phyloP scores from a whole-genome alignment of 2,113 vertebrate species.

The Neolamprologus modestus region DNA sequence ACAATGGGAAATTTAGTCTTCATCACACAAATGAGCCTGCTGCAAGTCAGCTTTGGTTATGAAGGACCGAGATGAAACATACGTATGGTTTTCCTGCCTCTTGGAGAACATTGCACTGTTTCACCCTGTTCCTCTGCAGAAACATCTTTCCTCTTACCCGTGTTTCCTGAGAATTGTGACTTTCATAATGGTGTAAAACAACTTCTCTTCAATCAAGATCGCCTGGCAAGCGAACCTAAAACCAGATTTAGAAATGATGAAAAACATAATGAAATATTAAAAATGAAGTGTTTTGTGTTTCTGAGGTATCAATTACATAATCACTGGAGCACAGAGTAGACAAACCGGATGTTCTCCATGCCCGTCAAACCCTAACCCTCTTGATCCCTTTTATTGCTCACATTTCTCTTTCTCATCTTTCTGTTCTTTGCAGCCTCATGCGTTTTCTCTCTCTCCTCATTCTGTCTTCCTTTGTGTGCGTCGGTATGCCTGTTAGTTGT shows the following conservation, averaged over 20 bases:
- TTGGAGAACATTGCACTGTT: background rate
- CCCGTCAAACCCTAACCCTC: background rate
- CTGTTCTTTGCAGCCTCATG: background rate
- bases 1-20: background rate
- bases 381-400: background rate
- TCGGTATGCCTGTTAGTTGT: constrained; percentile 49
- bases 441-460: background rate
- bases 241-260: background rate
- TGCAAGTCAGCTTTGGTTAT: background rate
- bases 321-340: background rate
- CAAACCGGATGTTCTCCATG: background rate
- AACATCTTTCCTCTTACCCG: background rate
- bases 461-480: constrained; percentile 13
- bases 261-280: background rate
- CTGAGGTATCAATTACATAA: background rate
- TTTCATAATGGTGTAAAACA: background rate
- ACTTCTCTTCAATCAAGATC: background rate
- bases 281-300: background rate
- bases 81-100: background rate
- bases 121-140: background rate
- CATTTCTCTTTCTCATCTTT: constrained; percentile 12
- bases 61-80: background rate
- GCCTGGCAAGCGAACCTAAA: accelerated
- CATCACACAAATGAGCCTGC: background rate
- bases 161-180: background rate